These are phyloP conservation scores for Scaptodrosophila lebanonensis DNA, from an alignment of 1,140 invertebrate genomes.

Conservation along the genomic window DNA sequence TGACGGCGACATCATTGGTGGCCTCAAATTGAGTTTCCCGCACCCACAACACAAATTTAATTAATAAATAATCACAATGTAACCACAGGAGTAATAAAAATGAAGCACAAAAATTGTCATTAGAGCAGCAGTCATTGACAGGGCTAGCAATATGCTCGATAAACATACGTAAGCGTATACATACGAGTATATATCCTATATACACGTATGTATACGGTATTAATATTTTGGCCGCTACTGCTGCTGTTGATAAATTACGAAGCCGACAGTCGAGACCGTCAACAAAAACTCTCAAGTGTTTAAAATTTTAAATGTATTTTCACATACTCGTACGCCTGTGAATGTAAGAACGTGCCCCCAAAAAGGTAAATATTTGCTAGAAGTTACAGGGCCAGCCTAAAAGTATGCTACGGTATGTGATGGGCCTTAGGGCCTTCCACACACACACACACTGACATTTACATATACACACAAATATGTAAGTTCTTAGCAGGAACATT, in stretches of 20 bases:
- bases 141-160: too few species aligned
- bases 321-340: slow-evolving; percentile 30
- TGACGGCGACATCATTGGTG: too few species aligned
- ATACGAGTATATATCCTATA: slow-evolving; percentile 4
- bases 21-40: slow-evolving; percentile 32
- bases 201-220: slow-evolving; percentile 2
- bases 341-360: slow-evolving; percentile 7
- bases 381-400: slow-evolving; percentile 22
- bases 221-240: too few species aligned
- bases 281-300: slow-evolving; percentile 65
- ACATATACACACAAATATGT: too few species aligned
- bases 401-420: slow-evolving; percentile 24
- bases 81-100: slow-evolving; percentile 61
- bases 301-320: slow-evolving; percentile 75
- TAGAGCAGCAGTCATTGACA: slow-evolving; percentile 42
- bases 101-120: slow-evolving; percentile 59
- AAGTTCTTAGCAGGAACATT: slow-evolving; percentile 8
- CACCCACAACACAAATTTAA: slow-evolving; percentile 66
- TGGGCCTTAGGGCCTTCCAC: slow-evolving; percentile 12
- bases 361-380: slow-evolving; percentile 68
- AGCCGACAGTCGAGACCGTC: slow-evolving; percentile 10
- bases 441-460: not conserved
- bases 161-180: slow-evolving; percentile 11
- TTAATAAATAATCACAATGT: slow-evolving; percentile 73
- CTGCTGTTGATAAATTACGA: slow-evolving; percentile 24